Conservation (phyloP, 37 sponge, comb jelly and placozoan species). For the Petrosia ficiformis region DNA sequence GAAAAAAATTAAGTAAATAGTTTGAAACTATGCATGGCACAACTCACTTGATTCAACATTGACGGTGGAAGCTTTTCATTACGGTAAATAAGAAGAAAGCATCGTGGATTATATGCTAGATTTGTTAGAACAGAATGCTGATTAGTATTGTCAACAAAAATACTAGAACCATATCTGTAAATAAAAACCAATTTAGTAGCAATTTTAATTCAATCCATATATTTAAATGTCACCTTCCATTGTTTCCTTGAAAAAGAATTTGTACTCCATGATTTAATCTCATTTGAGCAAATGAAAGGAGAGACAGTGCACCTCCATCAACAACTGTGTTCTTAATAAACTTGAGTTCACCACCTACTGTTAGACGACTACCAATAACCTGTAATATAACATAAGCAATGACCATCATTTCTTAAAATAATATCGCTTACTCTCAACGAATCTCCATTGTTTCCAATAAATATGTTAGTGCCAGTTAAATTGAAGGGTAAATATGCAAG, state of each 20-base stretch:
- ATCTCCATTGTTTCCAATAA: constrained; percentile 14
- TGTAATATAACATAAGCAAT: too few relatives aligned
- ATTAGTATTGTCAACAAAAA: constrained; percentile 16
- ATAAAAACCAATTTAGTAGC: too few relatives aligned
- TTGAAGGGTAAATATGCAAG: constrained; percentile 35
- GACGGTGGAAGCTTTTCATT: constrained; percentile 9
- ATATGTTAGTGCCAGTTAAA: constrained; percentile 28
- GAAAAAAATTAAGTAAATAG: too few relatives aligned
- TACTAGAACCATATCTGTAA: constrained; percentile 43
- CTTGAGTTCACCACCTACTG: neutral
- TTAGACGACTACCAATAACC: neutral
- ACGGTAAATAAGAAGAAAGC: constrained; percentile 29
- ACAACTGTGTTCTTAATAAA: neutral
- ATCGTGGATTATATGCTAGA: constrained; percentile 17
- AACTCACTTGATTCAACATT: constrained; percentile 56
- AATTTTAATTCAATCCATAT: too few relatives aligned
- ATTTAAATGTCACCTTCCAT: constrained; percentile 55
- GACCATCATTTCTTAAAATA: too few relatives aligned
- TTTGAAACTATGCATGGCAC: too few relatives aligned
- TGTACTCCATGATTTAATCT: neutral
- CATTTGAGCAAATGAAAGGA: constrained; percentile 44
- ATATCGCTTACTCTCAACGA: constrained; percentile 12
- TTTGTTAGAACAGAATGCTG: constrained; percentile 1
- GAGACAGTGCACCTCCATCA: constrained; percentile 25
- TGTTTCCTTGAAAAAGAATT: constrained; percentile 30